Evolutionary conservation across 2,888 invertebrate genomes (phyloP), one percentile per base, ranked within the genome.

Genomic region (Eudasyphora cyanicolor): DNA sequence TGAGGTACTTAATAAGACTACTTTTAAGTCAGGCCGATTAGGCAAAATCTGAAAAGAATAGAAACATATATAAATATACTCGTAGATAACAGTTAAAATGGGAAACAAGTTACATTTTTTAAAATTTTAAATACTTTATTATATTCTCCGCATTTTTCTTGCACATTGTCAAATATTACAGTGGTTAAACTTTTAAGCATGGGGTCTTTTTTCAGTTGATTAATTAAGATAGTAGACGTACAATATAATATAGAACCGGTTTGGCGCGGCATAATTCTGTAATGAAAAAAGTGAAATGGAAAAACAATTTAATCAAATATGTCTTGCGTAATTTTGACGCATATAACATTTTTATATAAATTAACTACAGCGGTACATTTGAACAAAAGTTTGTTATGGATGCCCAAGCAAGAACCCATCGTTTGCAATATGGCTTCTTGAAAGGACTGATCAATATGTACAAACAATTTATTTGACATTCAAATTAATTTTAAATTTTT

Each of bases 81-180:
- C 12, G 49, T 17, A 12, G 2, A 12, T 57, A 14, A n/a, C 5
- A 51, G n/a, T 51, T n/a, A n/a, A n/a, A n/a, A 51, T 21, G 6
- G 21, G n/a, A 35, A 75, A 32, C 12, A 57, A 29, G 7, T 32
- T 82, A 89, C 88, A 14, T 88, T 83, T 91, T 96, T 97, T 49
- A 98, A 91, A 88, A 98, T 93, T 27, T 96, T 95, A 92, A 99
- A 95, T 12, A 98, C 93, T 87, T 98, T 94, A 91, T 99, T 98
- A 29, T 96, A 95, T 87, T 96, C 94, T n/a, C 95, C 94, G 89
- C 96, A 96, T 77, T 98, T 94, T 91, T 98, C 98, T 87, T 98
- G 98, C 78, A 98, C 97, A 93, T 99, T 98, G 89, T 99, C 98
- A n/a, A 99, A 91, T 82, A 99, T 95, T 3, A 98, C 92, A 89